Evolutionary conservation across 2,113 vertebrate species (phyloP).

Genomic region (Crotophaga sulcirostris): DNA sequence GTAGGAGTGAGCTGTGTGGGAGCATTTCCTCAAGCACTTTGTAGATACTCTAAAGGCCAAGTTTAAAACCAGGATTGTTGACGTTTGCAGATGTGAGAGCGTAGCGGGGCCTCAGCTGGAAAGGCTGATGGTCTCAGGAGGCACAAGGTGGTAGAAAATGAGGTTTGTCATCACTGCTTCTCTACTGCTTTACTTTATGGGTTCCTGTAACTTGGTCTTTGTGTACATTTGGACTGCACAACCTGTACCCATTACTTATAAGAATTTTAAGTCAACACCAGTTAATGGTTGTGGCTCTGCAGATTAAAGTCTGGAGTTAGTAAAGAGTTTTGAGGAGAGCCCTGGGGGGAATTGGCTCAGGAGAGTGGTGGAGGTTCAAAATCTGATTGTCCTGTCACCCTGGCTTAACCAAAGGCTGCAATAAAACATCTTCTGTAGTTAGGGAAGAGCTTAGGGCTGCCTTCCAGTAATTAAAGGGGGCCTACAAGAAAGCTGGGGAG

Average conservation of each 20-base stretch:
- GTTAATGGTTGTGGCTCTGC: not conserved
- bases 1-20: not conserved
- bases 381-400: not conserved
- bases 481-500: too few relatives aligned
- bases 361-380: not conserved
- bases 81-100: not conserved
- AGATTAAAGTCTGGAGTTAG: not conserved
- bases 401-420: not conserved
- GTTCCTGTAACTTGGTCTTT: not conserved
- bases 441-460: not conserved
- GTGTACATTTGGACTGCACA: not conserved
- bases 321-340: not conserved
- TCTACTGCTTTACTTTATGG: not conserved
- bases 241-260: accelerated
- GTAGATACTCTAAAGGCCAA: not conserved
- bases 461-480: too few relatives aligned
- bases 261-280: not conserved
- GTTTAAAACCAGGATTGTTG: not conserved
- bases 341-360: not conserved
- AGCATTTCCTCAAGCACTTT: not conserved
- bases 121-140: not conserved
- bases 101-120: accelerated
- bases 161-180: not conserved
- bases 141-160: not conserved
- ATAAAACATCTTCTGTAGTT: not conserved